phyloP scores from a whole-genome alignment of 2,113 vertebrate genomes.

The Aldabrachelys gigantea region DNA sequence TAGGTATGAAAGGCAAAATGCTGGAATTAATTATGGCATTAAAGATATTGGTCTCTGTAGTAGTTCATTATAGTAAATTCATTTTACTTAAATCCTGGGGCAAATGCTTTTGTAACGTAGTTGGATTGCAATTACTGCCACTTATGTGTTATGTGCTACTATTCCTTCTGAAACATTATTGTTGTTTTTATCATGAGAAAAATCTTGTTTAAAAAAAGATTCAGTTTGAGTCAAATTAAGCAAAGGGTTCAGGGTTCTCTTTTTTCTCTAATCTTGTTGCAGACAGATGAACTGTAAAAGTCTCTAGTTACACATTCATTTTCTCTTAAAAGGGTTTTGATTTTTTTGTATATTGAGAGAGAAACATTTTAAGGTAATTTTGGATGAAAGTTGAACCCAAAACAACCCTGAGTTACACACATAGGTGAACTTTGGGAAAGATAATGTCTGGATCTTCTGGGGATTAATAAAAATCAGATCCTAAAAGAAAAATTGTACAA shows the following conservation, averaged over 20 bases:
- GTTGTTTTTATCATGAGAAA: neutral
- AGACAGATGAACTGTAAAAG: constrained; percentile 19
- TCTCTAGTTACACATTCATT: neutral
- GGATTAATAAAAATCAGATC: neutral
- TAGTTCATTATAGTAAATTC: neutral
- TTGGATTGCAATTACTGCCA: neutral
- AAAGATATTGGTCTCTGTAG: neutral
- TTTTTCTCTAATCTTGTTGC: constrained; percentile 15
- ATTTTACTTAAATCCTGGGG: neutral
- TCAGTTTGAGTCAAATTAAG: neutral
- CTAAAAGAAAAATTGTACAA: neutral
- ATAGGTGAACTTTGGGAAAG: neutral
- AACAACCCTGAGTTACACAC: neutral
- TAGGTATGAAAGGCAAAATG: neutral
- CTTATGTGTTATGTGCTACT: neutral
- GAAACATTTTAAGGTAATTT: neutral
- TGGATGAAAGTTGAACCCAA: neutral
- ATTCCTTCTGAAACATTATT: neutral
- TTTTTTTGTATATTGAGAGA: neutral
- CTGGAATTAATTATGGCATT: neutral
- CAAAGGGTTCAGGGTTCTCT: neutral
- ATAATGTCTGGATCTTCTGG: rapidly evolving
- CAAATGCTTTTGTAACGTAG: constrained; percentile 1
- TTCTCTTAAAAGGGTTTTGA: neutral
- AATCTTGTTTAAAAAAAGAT: neutral